A percentile compares a stretch with the other conserved stretches of the same genome.
These are phyloP conservation scores for Plectropomus leopardus DNA, from an alignment of 2,113 vertebrate species.

Conservation along the genomic window DNA sequence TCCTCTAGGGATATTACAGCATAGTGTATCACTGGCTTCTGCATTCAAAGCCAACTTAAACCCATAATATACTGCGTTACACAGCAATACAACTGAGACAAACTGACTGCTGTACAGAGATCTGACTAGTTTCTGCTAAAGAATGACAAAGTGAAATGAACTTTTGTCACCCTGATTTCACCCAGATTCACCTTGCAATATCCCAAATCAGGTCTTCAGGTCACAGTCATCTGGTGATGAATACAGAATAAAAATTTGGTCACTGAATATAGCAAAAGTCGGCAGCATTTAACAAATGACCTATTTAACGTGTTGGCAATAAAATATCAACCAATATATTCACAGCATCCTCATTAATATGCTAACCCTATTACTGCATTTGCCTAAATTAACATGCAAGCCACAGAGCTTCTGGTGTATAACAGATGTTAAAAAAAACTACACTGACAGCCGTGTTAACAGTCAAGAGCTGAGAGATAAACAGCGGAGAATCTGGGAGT, in stretches of 20 bases:
- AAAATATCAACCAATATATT: not conserved
- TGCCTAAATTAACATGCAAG: conserved; percentile 7
- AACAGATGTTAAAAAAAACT: conserved; percentile 40
- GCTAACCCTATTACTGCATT: not conserved
- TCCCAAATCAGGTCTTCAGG: too few relatives aligned
- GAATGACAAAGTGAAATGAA: conserved; percentile 16
- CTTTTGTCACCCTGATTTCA: not conserved
- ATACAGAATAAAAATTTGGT: not conserved
- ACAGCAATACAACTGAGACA: not conserved
- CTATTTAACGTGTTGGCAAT: not conserved
- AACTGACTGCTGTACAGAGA: not conserved
- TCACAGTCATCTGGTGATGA: not conserved
- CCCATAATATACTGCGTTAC: not conserved
- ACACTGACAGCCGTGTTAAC: conserved; percentile 40
- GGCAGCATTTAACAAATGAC: not conserved
- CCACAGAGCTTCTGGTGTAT: conserved; percentile 13
- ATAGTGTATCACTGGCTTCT: not conserved
- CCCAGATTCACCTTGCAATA: not conserved
- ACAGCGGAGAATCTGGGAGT: conserved; percentile 65
- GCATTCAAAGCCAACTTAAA: not conserved
- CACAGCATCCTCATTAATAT: conserved; percentile 5
- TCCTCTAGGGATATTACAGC: not conserved
- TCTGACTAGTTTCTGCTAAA: not conserved
- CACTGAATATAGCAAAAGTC: not conserved
- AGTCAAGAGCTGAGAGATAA: conserved; percentile 52